Percentiles rank a stretch among this genome's conserved stretches.
These are phyloP conservation scores for Charina bottae DNA, from an alignment of 2,113 vertebrate genomes.

Conservation along the genomic window DNA sequence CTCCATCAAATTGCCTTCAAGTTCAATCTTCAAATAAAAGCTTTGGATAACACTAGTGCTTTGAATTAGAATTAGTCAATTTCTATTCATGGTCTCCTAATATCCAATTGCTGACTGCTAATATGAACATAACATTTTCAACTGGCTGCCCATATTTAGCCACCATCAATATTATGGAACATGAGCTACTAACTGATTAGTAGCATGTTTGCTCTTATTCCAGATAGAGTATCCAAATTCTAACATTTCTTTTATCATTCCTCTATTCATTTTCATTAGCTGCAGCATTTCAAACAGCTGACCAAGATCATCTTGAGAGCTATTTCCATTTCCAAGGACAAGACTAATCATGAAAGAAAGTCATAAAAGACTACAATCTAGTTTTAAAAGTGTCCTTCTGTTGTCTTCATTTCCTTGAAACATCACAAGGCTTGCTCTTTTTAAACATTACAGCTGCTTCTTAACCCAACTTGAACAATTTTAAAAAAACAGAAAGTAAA, in stretches of 20 bases:
- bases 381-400: not conserved
- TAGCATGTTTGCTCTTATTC: not conserved
- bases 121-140: not conserved
- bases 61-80: not conserved
- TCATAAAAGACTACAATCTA: not conserved
- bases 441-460: not conserved
- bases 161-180: not conserved
- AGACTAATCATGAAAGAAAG: not conserved
- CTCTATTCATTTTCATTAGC: not conserved
- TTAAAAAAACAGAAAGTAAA: not conserved
- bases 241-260: not conserved
- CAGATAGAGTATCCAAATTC: not conserved
- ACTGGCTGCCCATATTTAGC: not conserved
- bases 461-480: not conserved
- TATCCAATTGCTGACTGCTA: not conserved
- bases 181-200: not conserved
- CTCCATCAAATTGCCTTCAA: not conserved
- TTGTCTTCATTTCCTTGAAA: not conserved
- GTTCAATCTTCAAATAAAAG: not conserved
- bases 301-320: not conserved
- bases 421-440: not conserved
- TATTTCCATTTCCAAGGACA: constrained; percentile 1
- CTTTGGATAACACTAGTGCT: not conserved
- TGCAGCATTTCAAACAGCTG: not conserved
- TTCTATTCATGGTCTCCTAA: not conserved